Conservation (phyloP, 2,888 invertebrate species). For the Ormyrus rosae region DNA sequence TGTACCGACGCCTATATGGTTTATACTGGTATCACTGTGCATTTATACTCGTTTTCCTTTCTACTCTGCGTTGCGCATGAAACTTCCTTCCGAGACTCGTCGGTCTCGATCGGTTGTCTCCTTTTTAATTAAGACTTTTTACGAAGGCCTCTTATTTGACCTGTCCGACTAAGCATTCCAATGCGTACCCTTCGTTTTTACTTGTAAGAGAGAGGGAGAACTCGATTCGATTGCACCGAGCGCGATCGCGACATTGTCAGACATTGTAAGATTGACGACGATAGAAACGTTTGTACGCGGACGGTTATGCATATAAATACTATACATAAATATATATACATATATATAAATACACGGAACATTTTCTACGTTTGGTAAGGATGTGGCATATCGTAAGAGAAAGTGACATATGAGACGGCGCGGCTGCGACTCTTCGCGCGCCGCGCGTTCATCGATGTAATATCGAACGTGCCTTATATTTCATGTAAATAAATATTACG, state of each 20-base stretch:
- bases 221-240: constrained; percentile 13
- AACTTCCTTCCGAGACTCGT: too few species aligned
- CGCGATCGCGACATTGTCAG: constrained; percentile 13
- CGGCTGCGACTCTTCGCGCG: constrained; percentile 51
- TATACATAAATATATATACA: constrained; percentile 50
- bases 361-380: constrained; percentile 73
- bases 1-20: not conserved
- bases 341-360: constrained; percentile 59
- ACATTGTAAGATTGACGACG: constrained; percentile 2
- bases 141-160: too few species aligned
- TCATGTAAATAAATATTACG: constrained; percentile 65
- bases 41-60: too few species aligned
- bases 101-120: too few species aligned
- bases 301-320: constrained; percentile 64
- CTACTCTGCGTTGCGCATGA: too few species aligned
- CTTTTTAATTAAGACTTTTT: too few species aligned
- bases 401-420: constrained; percentile 65
- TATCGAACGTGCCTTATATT: constrained; percentile 75
- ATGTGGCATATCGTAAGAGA: constrained; percentile 72
- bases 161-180: not conserved
- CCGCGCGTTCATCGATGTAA: constrained; percentile 71
- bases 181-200: not conserved
- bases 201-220: not conserved
- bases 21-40: too few species aligned
- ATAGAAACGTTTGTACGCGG: constrained; percentile 51